Conservation (phyloP, 2,113 vertebrate genomes). For the Callipepla squamata region DNA sequence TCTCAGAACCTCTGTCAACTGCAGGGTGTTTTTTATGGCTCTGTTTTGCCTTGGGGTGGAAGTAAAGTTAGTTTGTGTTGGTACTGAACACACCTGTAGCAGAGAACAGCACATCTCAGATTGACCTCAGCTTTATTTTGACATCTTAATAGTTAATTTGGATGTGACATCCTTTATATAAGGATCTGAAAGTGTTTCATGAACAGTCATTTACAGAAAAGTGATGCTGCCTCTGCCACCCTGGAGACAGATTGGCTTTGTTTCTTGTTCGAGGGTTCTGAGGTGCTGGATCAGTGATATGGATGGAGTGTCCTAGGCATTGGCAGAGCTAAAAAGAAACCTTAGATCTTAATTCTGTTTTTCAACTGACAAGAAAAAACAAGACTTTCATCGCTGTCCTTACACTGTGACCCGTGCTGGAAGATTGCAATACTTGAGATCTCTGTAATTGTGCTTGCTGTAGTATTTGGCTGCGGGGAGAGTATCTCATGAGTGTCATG, state of each 20-base stretch:
- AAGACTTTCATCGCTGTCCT: neutral
- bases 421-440: neutral
- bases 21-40: neutral
- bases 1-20: neutral
- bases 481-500: neutral
- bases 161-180: neutral
- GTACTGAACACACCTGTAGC: neutral
- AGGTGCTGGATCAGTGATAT: neutral
- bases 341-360: neutral
- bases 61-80: neutral
- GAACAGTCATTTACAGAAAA: neutral
- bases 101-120: neutral
- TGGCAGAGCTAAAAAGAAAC: neutral
- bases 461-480: neutral
- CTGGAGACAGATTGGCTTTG: neutral
- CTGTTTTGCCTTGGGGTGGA: neutral
- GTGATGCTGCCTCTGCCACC: neutral
- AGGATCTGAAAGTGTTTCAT: neutral
- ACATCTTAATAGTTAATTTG: neutral
- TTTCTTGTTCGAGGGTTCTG: neutral
- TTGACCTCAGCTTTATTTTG: neutral
- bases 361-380: neutral
- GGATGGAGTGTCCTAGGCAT: neutral
- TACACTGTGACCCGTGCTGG: neutral
- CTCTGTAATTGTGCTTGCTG: neutral